Percentiles rank a stretch among this genome's conserved stretches.
Conservation (phyloP, 1,140 invertebrate species). For the Diachasma alloeum region DNA sequence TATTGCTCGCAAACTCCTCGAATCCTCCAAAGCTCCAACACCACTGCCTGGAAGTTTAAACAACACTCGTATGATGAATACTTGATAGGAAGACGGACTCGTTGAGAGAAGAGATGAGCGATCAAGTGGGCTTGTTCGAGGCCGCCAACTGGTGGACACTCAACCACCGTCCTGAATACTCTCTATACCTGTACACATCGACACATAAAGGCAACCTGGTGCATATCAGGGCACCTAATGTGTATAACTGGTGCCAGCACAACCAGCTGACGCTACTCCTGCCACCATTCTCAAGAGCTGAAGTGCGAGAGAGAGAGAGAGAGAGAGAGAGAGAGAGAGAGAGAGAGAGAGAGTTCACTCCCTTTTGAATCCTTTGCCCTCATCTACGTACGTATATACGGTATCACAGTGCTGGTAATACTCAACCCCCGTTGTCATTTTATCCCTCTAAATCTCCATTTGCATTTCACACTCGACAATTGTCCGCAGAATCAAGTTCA, state of each 20-base stretch:
- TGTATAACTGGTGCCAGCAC: conserved; percentile 40
- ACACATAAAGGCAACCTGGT: conserved; percentile 52
- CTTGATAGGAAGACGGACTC: neutral
- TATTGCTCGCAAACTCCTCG: too few species aligned
- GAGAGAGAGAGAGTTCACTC: neutral
- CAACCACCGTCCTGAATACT: neutral
- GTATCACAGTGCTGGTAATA: neutral
- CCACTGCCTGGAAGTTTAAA: too few species aligned
- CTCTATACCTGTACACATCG: neutral
- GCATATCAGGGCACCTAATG: conserved; percentile 50
- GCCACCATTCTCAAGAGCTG: neutral
- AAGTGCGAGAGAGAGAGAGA: neutral
- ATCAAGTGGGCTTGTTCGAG: neutral
- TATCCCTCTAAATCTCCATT: conserved; percentile 36
- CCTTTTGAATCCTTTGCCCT: neutral
- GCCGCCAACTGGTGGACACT: neutral
- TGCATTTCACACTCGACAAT: conserved; percentile 43
- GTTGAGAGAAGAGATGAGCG: neutral
- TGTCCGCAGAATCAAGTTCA: conserved; percentile 19
- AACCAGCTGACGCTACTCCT: conserved; percentile 44
- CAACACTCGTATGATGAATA: neutral
- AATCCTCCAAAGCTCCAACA: too few species aligned
- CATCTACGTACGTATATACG: neutral
- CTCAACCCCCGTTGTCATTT: conserved; percentile 4
- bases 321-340: neutral